A percentile compares a stretch with the other conserved stretches of the same genome.
Evolutionary conservation across 2,113 vertebrate genomes (phyloP).

Genomic region (Stictonetta naevosa): DNA sequence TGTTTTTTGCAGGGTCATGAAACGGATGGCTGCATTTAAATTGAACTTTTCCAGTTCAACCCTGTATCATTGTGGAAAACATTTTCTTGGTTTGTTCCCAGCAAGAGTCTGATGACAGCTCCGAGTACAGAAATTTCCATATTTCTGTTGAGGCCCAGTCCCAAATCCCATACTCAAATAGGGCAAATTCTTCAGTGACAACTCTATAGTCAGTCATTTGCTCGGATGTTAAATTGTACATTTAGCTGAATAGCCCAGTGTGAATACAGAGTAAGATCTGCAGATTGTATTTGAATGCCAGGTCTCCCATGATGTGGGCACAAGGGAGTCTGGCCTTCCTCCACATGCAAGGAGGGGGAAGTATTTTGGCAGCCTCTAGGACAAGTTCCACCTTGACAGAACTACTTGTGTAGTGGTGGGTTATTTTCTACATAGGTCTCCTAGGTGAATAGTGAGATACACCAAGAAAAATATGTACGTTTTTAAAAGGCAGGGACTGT

Average conservation of each 20-base stretch:
- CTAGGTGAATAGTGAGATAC: background rate
- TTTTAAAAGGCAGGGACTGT: background rate
- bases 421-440: background rate
- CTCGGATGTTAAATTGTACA: rapidly evolving
- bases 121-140: background rate
- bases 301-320: background rate
- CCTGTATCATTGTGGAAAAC: background rate
- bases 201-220: background rate
- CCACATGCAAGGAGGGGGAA: background rate
- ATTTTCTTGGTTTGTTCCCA: background rate
- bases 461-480: background rate
- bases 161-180: background rate
- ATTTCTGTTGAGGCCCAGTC: background rate
- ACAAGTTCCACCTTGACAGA: background rate
- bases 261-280: background rate
- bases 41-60: background rate
- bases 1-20: background rate
- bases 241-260: background rate
- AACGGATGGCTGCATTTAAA: background rate
- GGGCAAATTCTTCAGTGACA: background rate
- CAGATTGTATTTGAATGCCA: background rate
- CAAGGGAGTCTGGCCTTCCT: background rate
- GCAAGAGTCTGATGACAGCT: background rate
- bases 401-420: background rate
- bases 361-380: background rate